Base-by-base conservation (phyloP, 2,113 vertebrate species). In the Verasper variegatus region DNA sequence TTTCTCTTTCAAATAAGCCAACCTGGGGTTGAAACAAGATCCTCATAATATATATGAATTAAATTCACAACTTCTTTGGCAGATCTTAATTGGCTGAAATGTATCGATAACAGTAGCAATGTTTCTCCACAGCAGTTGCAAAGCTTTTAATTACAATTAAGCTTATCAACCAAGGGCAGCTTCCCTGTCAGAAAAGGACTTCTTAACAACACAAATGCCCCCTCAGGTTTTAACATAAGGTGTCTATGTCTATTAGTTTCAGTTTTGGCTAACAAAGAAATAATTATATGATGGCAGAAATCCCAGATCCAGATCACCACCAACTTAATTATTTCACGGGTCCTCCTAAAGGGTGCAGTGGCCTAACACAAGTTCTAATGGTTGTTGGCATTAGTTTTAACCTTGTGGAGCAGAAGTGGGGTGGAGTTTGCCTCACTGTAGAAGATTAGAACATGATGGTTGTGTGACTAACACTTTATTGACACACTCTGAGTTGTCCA, bases 241-340 rank as follows among this genome's bases (percentile, higher is more conserved):
- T 63, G 74, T 81, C 74, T 18, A 11, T 76, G 68, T 72, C 55
- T 67, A 68, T 85, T 82, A 66, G 60, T 68, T 78, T 74, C 71
- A 70, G 55, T 71, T 75, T 64, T 72, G 71, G 61, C 56, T n/a
- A 56, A 80, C 77, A 81, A 81, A 82, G 75, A 76, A 82, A 80
- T 72, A 61, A 86, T 88, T 71, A 74, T 76, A 74, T 26, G 55
- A 78, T 89, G 88, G 87, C 85, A 72, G n/a, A 63, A 84, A 58
- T 85, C 87, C 82, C 78, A 82, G 85, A 85, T 68, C 47, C 73
- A 76, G 66, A 40, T 40, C 37, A 40, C 7, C 37, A 10, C 37
- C 37, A 40, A 83, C 75, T 87, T 63, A 77, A 89, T 87, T 65
- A 71, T 76, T 64, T 67, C 3, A 68, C 18, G 1, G 56, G 5